Evolutionary conservation across 1,140 invertebrate genomes (phyloP), one percentile per base, ranked within the genome.

Genomic region (Neodiprion pinetum): DNA sequence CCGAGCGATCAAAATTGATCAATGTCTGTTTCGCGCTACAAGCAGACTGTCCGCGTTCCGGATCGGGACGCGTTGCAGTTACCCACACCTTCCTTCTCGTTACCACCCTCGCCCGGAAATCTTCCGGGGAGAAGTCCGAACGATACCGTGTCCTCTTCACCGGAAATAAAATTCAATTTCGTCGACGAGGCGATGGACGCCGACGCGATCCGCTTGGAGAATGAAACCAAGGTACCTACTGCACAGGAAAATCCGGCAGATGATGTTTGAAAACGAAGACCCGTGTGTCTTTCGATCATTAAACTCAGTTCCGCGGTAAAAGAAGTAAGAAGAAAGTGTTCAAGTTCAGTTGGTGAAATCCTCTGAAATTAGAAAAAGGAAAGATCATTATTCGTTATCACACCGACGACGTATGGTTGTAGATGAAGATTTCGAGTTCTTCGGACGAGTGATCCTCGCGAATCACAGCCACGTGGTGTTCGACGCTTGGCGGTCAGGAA

Each of bases 221-320:
- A 81, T 74, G 79, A 85, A 67, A 80, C 73, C 49, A 78, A 84
- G 83, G 83, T 85, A 83, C 66, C 11, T 12, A 12, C 11, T 61
- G 53, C 11, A 14, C 11, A 61, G 53, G 53, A 61, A 61, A 61
- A 61, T 7, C 28, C 1, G 28, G 28, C 5, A 40, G 1, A 40
- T 40, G 28, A 40, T 40, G 28, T 40, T 40, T 40, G 28, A 40
- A 40, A 40, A 40, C 28, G 28, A 40, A 40, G 5, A 3, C 5
- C 28, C 28, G 28, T 40, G 28, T 40, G 28, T 40, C 28, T 40
- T 40, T 40, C 28, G 28, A 40, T 40, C 28, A 40, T 40, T 40
- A 1, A 40, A 40, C 28, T 40, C 28, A 1, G 28, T 40, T 40
- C 28, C 28, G 28, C 28, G 1, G 28, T 40, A 40, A 40, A 1